A percentile compares a stretch with the other conserved stretches of the same genome.
Evolutionary conservation across 2,113 vertebrate genomes (phyloP).

Genomic region (Microtus oregoni): DNA sequence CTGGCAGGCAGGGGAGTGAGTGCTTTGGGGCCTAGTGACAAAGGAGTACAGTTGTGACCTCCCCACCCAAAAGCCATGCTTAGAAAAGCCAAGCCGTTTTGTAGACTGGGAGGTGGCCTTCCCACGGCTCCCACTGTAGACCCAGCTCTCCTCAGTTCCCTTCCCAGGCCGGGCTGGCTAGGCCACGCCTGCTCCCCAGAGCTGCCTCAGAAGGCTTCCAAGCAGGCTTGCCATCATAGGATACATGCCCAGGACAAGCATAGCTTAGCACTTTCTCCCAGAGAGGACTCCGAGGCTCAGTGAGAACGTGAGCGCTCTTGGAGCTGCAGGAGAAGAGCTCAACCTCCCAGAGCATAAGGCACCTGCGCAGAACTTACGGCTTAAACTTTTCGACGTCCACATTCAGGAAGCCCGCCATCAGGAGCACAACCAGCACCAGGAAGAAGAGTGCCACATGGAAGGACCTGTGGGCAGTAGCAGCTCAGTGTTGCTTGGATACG

Average conservation of each 20-base stretch:
- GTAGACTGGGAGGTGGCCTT: neutral
- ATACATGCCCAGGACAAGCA: neutral
- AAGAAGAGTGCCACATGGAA: neutral
- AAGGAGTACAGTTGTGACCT: neutral
- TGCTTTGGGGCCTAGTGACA: neutral
- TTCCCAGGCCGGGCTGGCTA: neutral
- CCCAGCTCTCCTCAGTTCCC: neutral
- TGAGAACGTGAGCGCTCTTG: neutral
- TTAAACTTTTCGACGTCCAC: neutral
- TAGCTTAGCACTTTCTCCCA: neutral
- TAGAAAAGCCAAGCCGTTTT: neutral
- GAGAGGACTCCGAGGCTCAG: neutral
- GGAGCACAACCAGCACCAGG: neutral
- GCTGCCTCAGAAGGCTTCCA: neutral
- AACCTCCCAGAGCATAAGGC: neutral
- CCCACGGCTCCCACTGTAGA: neutral
- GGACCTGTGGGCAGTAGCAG: neutral
- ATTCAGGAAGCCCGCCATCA: neutral
- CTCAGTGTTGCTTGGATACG: neutral
- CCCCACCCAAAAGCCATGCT: neutral
- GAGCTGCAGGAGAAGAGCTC: neutral
- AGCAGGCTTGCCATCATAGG: neutral
- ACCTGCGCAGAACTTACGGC: constrained; percentile 7
- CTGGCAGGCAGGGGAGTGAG: neutral
- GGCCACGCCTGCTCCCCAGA: neutral